Conservation (phyloP, 2,113 vertebrate genomes). For the Sinocyclocheilus maitianheensis region DNA sequence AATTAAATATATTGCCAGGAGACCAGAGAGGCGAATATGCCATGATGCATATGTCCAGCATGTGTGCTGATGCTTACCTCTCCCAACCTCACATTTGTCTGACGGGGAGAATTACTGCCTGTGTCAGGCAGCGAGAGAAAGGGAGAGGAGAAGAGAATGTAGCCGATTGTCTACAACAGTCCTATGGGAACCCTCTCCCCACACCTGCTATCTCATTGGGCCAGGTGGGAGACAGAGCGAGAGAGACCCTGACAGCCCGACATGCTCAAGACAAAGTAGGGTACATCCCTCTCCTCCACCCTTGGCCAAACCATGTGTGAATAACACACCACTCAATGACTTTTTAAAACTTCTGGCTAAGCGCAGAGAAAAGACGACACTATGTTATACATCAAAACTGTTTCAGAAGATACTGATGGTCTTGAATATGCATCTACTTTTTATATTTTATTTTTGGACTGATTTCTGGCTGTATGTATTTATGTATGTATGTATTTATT, state of each 20-base stretch:
- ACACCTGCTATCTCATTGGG: slow-evolving; percentile 52
- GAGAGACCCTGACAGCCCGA: slow-evolving; percentile 54
- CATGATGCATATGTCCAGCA: background rate
- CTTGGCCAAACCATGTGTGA: slow-evolving; percentile 60
- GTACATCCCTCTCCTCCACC: slow-evolving; percentile 50
- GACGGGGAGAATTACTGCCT: slow-evolving; percentile 42
- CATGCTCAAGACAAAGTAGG: slow-evolving; percentile 53
- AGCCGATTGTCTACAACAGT: slow-evolving; percentile 36
- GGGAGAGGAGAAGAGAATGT: background rate
- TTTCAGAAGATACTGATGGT: background rate
- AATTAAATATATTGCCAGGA: slow-evolving; percentile 42
- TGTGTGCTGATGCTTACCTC: background rate
- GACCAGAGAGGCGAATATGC: slow-evolving; percentile 35
- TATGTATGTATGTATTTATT: no score
- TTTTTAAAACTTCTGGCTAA: slow-evolving; percentile 43
- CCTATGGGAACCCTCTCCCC: slow-evolving; percentile 38
- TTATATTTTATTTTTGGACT: background rate
- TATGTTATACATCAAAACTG: background rate
- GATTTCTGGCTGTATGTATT: no score
- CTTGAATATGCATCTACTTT: background rate
- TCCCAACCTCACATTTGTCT: slow-evolving; percentile 1
- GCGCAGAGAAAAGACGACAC: background rate
- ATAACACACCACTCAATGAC: slow-evolving; percentile 67
- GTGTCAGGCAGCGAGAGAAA: background rate
- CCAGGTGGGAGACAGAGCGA: slow-evolving; percentile 56